phyloP scores from a whole-genome alignment of 2,113 vertebrate species.

The Pitta sordida region DNA sequence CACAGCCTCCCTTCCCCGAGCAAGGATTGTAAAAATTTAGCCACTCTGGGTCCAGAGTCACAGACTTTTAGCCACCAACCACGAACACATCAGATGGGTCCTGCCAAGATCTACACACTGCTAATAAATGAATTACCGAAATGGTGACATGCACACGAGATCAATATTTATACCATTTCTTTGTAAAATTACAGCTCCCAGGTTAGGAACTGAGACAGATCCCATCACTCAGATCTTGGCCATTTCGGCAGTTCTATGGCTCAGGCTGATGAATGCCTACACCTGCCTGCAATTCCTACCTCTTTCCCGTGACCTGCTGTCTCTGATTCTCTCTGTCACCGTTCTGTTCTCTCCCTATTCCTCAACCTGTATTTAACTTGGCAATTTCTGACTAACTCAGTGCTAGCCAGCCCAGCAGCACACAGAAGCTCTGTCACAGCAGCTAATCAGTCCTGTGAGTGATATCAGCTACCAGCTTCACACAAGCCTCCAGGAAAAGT shows the following conservation, averaged over 20 bases:
- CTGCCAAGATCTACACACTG: neutral
- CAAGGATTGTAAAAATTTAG: neutral
- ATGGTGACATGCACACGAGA: neutral
- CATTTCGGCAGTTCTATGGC: neutral
- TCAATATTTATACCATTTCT: neutral
- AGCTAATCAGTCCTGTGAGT: neutral
- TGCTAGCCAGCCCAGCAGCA: neutral
- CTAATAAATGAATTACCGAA: neutral
- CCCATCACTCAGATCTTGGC: neutral
- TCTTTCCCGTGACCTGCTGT: neutral
- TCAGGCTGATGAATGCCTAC: neutral
- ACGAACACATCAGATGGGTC: neutral
- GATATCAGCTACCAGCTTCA: neutral
- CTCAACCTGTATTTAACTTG: neutral
- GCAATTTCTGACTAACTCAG: neutral
- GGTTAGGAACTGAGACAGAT: neutral
- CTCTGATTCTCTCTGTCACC: neutral
- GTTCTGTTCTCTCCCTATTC: neutral
- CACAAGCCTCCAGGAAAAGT: neutral
- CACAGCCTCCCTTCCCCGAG: neutral
- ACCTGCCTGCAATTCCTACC: neutral
- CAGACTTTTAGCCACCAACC: neutral
- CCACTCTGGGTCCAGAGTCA: neutral
- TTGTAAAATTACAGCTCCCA: neutral
- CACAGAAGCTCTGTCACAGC: neutral